phyloP scores from a whole-genome alignment of 2,797 vertebrate genomes.

The Periophthalmus magnuspinnatus region DNA sequence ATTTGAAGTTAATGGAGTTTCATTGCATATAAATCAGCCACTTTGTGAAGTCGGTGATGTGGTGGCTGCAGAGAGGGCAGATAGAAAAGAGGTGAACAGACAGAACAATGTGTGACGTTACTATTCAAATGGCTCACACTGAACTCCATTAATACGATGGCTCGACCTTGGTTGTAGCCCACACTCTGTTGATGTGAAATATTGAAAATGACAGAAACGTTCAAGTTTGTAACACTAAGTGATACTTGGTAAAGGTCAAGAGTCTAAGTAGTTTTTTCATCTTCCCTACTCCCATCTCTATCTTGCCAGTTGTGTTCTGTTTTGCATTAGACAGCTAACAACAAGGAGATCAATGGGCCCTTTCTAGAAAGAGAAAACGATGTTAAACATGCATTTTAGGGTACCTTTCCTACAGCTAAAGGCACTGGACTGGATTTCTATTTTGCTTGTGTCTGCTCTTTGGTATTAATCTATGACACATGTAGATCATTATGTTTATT shows the following conservation, averaged over 20 bases:
- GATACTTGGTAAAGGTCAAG: not conserved
- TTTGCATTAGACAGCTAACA: no score
- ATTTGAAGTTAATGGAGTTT: conserved; percentile 59
- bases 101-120: not conserved
- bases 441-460: no score
- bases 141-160: not conserved
- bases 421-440: no score
- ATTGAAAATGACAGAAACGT: conserved; percentile 1
- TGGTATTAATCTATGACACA: no score
- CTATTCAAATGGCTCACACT: not conserved
- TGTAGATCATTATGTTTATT: no score
- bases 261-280: not conserved
- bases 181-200: not conserved
- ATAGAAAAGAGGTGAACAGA: not conserved
- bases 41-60: conserved; percentile 39
- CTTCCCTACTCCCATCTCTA: no score
- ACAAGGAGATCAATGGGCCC: no score
- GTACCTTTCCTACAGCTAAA: no score
- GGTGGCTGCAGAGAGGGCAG: conserved; percentile 9
- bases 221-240: not conserved
- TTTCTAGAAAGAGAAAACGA: no score
- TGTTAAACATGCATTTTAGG: no score
- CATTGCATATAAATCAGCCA: conserved; percentile 49
- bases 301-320: no score
- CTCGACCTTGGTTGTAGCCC: not conserved